Evolutionary conservation across 2,797 vertebrate species (phyloP).

Genomic region (Diplodus puntazzo): DNA sequence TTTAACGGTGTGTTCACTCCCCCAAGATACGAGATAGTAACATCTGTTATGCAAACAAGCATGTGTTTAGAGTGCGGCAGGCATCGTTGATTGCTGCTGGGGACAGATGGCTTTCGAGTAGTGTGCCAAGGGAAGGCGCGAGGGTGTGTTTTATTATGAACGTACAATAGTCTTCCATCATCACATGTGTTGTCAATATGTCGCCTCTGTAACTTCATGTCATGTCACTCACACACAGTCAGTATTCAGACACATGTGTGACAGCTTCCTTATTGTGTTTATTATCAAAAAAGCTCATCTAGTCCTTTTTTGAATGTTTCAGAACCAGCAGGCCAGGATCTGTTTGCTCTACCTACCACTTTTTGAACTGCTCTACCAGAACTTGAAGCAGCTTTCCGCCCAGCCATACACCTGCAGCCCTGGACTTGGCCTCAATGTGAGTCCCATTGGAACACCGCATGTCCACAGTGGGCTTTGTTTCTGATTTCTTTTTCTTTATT

Average conservation of each 20-base stretch:
- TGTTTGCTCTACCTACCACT: constrained; percentile 94
- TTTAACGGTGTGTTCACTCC: not conserved
- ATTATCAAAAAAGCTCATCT: not conserved
- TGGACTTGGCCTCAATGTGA: constrained; percentile 73
- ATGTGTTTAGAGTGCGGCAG: not conserved
- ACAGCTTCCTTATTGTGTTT: not conserved
- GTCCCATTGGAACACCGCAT: constrained; percentile 25
- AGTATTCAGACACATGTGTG: not conserved
- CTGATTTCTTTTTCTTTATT: too few species aligned
- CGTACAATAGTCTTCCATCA: not conserved
- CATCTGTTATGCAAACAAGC: constrained; percentile 68
- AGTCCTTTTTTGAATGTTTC: constrained; percentile 22
- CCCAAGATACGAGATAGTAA: not conserved
- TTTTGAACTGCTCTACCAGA: constrained; percentile 93
- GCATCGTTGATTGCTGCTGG: too few species aligned
- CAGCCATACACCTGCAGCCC: constrained; percentile 67
- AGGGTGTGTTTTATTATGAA: not conserved
- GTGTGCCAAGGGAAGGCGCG: not conserved
- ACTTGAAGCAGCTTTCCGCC: constrained; percentile 89
- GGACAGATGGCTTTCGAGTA: constrained; percentile 1
- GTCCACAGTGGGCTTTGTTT: not conserved
- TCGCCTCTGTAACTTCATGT: not conserved
- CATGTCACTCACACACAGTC: not conserved
- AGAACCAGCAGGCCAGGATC: constrained; percentile 97
- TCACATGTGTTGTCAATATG: not conserved